phyloP scores from a whole-genome alignment of 37 sponge, comb jelly and placozoan species.

The Halichondria panicea region DNA sequence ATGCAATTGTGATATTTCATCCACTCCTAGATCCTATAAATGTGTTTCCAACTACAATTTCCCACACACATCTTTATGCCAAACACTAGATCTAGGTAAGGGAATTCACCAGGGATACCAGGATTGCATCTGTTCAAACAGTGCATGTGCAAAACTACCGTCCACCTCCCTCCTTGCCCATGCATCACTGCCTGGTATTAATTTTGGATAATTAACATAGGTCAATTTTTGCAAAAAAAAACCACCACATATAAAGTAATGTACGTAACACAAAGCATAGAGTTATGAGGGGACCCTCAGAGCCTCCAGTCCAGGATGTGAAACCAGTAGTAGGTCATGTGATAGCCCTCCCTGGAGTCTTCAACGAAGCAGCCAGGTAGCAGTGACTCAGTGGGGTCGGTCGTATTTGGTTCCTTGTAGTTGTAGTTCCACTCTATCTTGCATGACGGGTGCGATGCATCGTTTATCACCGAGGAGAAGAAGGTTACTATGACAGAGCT shows the following conservation, averaged over 20 bases:
- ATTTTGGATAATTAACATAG: neutral
- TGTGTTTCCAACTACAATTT: too few species aligned
- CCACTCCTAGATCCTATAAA: too few species aligned
- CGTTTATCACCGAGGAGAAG: constrained; percentile 55
- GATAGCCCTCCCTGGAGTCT: constrained; percentile 62
- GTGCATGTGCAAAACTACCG: too few species aligned
- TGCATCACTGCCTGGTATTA: neutral
- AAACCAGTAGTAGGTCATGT: constrained; percentile 78
- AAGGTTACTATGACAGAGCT: constrained; percentile 25
- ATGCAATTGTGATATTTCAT: too few species aligned
- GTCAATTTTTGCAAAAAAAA: neutral
- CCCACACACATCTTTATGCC: too few species aligned
- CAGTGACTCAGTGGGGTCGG: constrained; percentile 7
- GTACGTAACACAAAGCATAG: neutral
- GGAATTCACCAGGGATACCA: too few species aligned
- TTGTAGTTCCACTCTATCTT: constrained; percentile 51
- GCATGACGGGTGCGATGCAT: constrained; percentile 48
- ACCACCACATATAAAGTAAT: neutral
- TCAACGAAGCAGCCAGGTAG: constrained; percentile 61
- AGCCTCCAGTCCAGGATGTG: constrained; percentile 49
- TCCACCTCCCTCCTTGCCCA: too few species aligned
- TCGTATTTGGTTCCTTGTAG: constrained; percentile 26
- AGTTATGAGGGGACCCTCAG: neutral
- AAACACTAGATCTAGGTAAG: too few species aligned
- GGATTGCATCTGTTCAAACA: too few species aligned